Evolutionary conservation across 2,113 vertebrate species (phyloP).

Genomic region (Callithrix jacchus): DNA sequence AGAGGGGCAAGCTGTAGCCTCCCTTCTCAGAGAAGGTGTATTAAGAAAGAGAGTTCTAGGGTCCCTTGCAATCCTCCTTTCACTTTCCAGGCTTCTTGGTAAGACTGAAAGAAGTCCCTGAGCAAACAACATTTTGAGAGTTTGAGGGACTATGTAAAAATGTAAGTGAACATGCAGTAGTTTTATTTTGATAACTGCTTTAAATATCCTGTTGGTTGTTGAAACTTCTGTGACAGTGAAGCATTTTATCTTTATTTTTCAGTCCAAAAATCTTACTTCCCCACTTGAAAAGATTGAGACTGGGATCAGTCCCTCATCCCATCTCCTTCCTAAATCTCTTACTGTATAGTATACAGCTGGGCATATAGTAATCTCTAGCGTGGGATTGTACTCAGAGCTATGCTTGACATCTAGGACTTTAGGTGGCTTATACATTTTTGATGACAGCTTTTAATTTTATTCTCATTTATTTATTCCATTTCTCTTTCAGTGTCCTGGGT

Average conservation of each 20-base stretch:
- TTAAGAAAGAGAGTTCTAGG: neutral
- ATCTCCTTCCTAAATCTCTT: neutral
- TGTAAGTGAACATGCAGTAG: neutral
- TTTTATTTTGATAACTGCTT: neutral
- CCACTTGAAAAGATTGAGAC: neutral
- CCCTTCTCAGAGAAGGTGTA: neutral
- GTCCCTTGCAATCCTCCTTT: fast-evolving
- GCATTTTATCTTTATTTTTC: neutral
- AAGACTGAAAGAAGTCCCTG: neutral
- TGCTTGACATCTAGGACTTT: neutral
- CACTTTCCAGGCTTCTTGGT: too few relatives aligned
- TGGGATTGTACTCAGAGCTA: neutral
- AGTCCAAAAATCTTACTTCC: neutral
- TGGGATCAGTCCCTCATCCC: neutral
- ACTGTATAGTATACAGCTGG: neutral
- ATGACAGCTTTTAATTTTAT: neutral
- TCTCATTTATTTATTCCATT: slow-evolving; percentile 67
- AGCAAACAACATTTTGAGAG: neutral
- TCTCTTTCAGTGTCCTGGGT: slow-evolving; percentile 91
- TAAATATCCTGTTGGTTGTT: neutral
- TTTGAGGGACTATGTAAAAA: neutral
- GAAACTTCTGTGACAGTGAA: neutral
- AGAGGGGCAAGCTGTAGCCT: neutral
- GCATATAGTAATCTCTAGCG: neutral
- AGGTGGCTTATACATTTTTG: neutral